phyloP scores from a whole-genome alignment of 2,888 invertebrate species.

The Leptogaster cylindrica region DNA sequence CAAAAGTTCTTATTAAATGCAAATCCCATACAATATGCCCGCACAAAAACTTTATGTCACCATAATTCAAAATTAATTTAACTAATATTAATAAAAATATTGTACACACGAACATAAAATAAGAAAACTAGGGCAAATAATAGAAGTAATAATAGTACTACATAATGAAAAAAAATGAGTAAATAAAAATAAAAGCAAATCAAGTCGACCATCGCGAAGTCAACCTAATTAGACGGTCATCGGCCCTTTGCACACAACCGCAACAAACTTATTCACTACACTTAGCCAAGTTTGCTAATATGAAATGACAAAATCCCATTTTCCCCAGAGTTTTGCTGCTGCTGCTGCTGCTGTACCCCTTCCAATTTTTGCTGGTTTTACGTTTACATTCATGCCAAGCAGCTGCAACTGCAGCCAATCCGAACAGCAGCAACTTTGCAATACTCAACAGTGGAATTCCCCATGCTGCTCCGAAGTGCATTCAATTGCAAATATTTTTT shows the following conservation, averaged over 20 bases:
- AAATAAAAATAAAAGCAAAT: slow-evolving; percentile 14
- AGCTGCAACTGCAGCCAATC: neutral
- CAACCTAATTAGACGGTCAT: slow-evolving; percentile 42
- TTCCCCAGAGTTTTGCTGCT: neutral
- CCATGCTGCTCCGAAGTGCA: neutral
- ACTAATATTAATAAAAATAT: too few relatives aligned
- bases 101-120: neutral
- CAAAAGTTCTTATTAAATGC: too few relatives aligned
- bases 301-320: slow-evolving; percentile 32
- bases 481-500: too few relatives aligned
- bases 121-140: neutral
- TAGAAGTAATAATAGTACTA: too few relatives aligned
- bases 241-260: slow-evolving; percentile 36
- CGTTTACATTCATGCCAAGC: neutral
- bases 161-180: slow-evolving; percentile 12
- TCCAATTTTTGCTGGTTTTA: neutral
- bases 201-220: slow-evolving; percentile 29
- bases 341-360: neutral
- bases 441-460: neutral
- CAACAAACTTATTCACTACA: slow-evolving; percentile 2
- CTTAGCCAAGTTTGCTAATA: slow-evolving; percentile 11
- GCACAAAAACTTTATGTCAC: too few relatives aligned
- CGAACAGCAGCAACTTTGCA: neutral
- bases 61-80: too few relatives aligned
- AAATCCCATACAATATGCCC: too few relatives aligned